Percentiles rank a stretch among this genome's conserved stretches.
These are phyloP conservation scores for Norana najaformis DNA, from an alignment of 2,888 invertebrate genomes.

Conservation along the genomic window DNA sequence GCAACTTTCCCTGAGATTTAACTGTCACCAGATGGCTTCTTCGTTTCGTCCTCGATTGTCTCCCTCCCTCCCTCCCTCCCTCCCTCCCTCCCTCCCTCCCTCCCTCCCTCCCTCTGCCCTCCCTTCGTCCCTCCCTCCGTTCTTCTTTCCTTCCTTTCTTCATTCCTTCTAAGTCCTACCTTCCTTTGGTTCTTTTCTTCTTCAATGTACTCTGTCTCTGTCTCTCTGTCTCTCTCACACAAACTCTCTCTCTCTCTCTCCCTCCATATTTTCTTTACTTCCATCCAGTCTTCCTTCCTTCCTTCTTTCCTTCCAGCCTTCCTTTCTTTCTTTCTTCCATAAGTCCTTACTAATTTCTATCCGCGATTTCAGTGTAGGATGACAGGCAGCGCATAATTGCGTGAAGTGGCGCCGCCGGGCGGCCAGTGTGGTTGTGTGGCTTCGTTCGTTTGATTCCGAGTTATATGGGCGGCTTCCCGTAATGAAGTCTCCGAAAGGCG, in stretches of 20 bases:
- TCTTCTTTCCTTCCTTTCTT: not conserved
- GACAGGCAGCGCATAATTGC: not conserved
- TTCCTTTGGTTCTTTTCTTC: not conserved
- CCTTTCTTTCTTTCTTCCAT: not conserved
- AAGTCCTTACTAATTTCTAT: not conserved
- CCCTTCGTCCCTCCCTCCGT: not conserved
- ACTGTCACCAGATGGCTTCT: not conserved
- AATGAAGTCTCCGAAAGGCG: not conserved
- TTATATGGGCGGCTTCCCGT: slow-evolving; percentile 1
- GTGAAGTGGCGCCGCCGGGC: slow-evolving; percentile 5
- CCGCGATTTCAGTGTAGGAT: not conserved
- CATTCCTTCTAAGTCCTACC: not conserved
- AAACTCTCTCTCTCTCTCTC: not conserved
- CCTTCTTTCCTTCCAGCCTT: not conserved
- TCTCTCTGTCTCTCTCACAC: not conserved
- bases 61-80: not conserved
- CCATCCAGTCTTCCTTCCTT: not conserved
- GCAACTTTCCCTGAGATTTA: no score
- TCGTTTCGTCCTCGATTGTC: not conserved
- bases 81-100: not conserved
- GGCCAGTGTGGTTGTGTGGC: not conserved
- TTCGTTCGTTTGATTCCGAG: slow-evolving; percentile 13
- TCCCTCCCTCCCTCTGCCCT: not conserved
- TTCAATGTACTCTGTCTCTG: not conserved
- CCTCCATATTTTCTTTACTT: not conserved